These are phyloP conservation scores for Carduelis carduelis DNA, from an alignment of 2,797 vertebrate species.

Conservation along the genomic window DNA sequence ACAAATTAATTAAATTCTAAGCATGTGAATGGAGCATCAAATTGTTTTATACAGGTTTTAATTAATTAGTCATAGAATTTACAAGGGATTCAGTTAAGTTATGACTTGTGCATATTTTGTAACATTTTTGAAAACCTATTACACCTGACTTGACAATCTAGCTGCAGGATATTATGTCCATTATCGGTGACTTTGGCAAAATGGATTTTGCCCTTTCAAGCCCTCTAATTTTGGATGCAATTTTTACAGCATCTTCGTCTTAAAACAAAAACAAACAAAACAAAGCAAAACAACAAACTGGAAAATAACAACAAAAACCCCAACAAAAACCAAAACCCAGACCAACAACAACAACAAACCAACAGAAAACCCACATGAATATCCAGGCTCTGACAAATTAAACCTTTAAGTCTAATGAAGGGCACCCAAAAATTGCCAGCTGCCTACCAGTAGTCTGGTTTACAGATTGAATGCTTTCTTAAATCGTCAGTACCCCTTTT, in stretches of 20 bases:
- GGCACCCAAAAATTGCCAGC: not conserved
- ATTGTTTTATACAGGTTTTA: constrained; percentile 22
- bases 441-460: not conserved
- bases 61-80: constrained; percentile 8
- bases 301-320: not conserved
- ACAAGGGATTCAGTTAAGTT: not conserved
- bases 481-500: not conserved
- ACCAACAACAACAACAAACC: too few relatives aligned
- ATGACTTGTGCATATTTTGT: not conserved
- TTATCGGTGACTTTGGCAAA: not conserved
- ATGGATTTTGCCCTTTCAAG: not conserved
- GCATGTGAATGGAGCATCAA: not conserved
- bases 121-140: not conserved
- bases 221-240: not conserved
- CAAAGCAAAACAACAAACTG: not conserved
- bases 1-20: constrained; percentile 14
- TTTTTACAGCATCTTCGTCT: not conserved
- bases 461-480: not conserved
- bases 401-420: not conserved
- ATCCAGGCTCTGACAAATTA: not conserved
- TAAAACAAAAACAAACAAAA: not conserved
- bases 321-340: not conserved
- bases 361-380: fast-evolving
- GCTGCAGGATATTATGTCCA: not conserved
- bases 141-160: not conserved